These are phyloP conservation scores for Megaceryle maxima DNA, from an alignment of 2,113 vertebrate genomes.

Conservation along the genomic window DNA sequence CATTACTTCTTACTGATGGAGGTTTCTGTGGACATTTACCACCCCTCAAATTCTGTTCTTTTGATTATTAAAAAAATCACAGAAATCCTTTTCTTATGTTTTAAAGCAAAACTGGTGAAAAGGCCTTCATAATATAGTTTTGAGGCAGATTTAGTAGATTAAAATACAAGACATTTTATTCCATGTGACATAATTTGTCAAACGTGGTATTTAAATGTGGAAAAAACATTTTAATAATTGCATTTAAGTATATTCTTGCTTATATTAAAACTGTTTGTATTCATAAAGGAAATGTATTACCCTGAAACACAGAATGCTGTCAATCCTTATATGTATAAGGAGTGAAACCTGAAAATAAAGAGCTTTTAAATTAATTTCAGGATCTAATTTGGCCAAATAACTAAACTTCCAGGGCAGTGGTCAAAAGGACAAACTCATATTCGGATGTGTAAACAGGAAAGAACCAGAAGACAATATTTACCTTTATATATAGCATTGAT, in stretches of 20 bases:
- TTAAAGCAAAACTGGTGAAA: not conserved
- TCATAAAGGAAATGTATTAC: not conserved
- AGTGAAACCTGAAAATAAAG: not conserved
- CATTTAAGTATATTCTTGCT: not conserved
- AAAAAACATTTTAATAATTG: not conserved
- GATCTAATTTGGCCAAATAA: not conserved
- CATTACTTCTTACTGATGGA: not conserved
- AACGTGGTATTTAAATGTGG: not conserved
- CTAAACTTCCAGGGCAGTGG: not conserved
- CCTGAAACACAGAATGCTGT: not conserved
- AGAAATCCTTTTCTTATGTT: not conserved
- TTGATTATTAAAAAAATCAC: not conserved
- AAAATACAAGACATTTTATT: not conserved
- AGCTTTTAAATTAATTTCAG: not conserved
- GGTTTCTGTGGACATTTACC: not conserved
- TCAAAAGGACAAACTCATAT: not conserved
- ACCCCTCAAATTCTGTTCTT: not conserved
- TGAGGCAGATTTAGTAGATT: not conserved
- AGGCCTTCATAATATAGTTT: not conserved
- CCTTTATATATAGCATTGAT: not conserved
- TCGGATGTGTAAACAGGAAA: not conserved
- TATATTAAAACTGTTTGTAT: not conserved
- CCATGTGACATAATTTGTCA: not conserved
- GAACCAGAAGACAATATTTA: not conserved
- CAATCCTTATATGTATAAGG: not conserved